Conservation (phyloP, 2,888 invertebrate genomes). For the Amiota mariae region DNA sequence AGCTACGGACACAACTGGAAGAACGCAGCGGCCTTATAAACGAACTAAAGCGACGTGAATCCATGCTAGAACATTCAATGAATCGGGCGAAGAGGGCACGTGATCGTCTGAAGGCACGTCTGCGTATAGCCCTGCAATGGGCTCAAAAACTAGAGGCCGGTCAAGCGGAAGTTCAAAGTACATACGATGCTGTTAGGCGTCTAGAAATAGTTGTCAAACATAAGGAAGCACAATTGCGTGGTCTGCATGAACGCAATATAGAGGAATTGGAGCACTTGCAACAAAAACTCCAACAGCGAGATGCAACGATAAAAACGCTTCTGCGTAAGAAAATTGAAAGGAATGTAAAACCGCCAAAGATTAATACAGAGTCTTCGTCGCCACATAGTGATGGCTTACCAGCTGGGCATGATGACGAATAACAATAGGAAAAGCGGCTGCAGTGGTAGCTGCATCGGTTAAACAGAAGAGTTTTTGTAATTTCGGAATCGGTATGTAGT, state of each 20-base stretch:
- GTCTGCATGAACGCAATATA: slow-evolving; percentile 66
- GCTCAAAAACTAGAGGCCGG: slow-evolving; percentile 70
- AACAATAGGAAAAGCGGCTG: background rate
- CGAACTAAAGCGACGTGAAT: slow-evolving; percentile 53
- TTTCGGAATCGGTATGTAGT: no score
- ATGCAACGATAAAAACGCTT: slow-evolving; percentile 71
- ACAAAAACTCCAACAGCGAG: slow-evolving; percentile 70
- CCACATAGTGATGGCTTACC: background rate
- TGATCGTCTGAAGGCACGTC: slow-evolving; percentile 69
- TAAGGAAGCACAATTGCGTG: slow-evolving; percentile 72
- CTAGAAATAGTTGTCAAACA: slow-evolving; percentile 70
- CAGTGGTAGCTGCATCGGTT: background rate
- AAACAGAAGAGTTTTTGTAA: no score
- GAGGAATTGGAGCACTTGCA: slow-evolving; percentile 70
- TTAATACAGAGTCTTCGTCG: slow-evolving; percentile 37
- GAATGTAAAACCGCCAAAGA: slow-evolving; percentile 2
- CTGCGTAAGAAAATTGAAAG: slow-evolving; percentile 60
- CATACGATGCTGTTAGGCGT: slow-evolving; percentile 70
- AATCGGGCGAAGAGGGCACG: slow-evolving; percentile 69
- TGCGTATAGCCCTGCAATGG: slow-evolving; percentile 71
- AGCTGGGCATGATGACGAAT: background rate
- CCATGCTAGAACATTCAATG: slow-evolving; percentile 57
- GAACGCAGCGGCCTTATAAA: slow-evolving; percentile 48
- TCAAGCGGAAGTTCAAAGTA: slow-evolving; percentile 65
- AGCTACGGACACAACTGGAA: slow-evolving; percentile 56